Evolutionary conservation across 2,797 vertebrate genomes (phyloP), one percentile per base, ranked within the genome.

Genomic region (Jordanella pulchra): DNA sequence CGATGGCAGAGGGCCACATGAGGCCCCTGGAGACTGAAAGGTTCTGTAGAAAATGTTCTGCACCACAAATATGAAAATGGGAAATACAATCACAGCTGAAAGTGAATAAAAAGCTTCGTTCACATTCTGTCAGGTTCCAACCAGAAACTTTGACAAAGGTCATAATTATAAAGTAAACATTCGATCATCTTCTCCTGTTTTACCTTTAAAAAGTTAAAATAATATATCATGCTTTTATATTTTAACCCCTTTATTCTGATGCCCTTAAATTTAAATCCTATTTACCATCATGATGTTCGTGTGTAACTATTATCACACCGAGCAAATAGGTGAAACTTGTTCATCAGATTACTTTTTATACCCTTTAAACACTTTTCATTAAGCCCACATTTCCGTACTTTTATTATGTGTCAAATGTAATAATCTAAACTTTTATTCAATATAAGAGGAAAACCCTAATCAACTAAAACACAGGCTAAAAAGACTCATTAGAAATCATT

Each of bases 1-100:
- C 27, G 72, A 78, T 79, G 85, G 75, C 73, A 7, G 15, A 7
- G 3, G 2, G 70, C 81, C 83, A 87, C 67, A 67, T 28, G 21
- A 39, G 30, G 35, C 53, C 23, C 25, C 14, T 65, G 25, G 42
- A 68, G 42, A 56, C 77, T 27, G 63, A 2, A 30, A 25, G 79
- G 75, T 77, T 58, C 74, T 35, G 69, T 65, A 56, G 47, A 66
- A 51, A 28, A 79, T 58, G 72, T 76, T 50, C 64, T 30, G 12
- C 64, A 64, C 17, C 21, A 47, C 77, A 5, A 39, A 39, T 39
- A 4, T 39, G 9, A 39, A 39, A 39, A 39, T 39, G 35, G 35
- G 35, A 7, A 6, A 35, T 4, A 35, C 4, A 35, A 35, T 35
- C 35, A 35, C 35, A 4, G 4, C 35, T 35, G 35, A 35, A 35